phyloP scores from a whole-genome alignment of 2,888 invertebrate species.

The Slavum lentiscoides region DNA sequence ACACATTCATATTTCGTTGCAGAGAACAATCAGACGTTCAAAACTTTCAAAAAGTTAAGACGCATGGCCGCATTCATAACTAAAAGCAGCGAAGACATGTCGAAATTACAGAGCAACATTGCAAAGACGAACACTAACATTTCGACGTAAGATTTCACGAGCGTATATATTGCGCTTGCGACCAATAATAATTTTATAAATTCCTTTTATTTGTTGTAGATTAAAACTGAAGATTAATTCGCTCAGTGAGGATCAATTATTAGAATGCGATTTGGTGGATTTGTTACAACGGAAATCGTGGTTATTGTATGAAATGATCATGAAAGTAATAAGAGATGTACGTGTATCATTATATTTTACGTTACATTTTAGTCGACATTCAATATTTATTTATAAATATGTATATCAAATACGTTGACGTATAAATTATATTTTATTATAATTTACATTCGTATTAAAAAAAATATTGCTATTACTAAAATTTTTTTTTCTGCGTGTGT shows the following conservation, averaged over 20 bases:
- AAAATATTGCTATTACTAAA: not conserved
- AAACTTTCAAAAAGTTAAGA: not conserved
- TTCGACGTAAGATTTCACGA: not conserved
- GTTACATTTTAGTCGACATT: no score
- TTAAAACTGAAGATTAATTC: not conserved
- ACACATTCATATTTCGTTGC: not conserved
- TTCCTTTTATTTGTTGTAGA: not conserved
- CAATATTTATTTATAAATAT: no score
- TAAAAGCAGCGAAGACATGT: not conserved
- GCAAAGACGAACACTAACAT: not conserved
- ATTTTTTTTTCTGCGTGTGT: not conserved
- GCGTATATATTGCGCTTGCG: no score
- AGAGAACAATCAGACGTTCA: not conserved
- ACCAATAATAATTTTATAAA: not conserved
- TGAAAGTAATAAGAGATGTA: not conserved
- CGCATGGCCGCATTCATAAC: not conserved
- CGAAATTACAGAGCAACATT: not conserved
- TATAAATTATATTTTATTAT: no score
- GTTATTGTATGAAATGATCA: not conserved
- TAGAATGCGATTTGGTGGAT: not conserved
- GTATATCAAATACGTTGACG: no score
- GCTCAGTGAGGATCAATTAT: not conserved
- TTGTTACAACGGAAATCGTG: conserved; percentile 11
- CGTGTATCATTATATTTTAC: not conserved
- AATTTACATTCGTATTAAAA: no score